Base-by-base conservation (phyloP, 2,797 vertebrate genomes). In the Acanthopagrus latus region DNA sequence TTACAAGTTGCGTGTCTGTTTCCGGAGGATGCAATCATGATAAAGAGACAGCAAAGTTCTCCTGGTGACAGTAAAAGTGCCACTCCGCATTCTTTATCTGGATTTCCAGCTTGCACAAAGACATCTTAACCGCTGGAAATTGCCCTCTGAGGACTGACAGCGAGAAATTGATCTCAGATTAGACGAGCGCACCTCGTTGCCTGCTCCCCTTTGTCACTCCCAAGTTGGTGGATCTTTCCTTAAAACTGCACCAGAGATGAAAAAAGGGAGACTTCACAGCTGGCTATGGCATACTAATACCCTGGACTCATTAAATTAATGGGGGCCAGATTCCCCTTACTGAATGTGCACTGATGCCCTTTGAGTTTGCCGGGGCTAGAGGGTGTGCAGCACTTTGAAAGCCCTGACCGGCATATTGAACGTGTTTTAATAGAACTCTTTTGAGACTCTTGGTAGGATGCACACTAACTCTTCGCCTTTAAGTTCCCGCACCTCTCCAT, bases 251-350 rank as follows among this genome's bases (percentile, higher is more conserved):
- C 86, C 77, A 90, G 85, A 93, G 91, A 94, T 92, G 82, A 91
- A 92, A 93, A 92, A 91, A 89, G 67, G 74, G 74, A 94, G 91
- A 82, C 80, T 93, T 93, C 88, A 87, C 90, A 91, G 90, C 92
- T 93, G 89, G 90, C 90, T 90, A 88, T 89, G 86, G 94, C 94
- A 96, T 95, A 94, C 94, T 94, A 95, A 95, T 95, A 93, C 91
- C 86, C 91, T 92, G 89, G 91, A 94, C 94, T 95, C 94, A 95
- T 95, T 94, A 95, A 94, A 94, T 94, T 93, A 95, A 95, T 95
- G 88, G 93, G 90, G 91, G 94, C 91, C 92, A 93, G 93, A 94
- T 94, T 93, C 91, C 91, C 91, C 81, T 88, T 77, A 91, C 88
- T 83, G 84, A 88, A 92, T 84, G 89, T 92, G 91, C 85, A 92